These are phyloP conservation scores for Lepidurus apus DNA, from an alignment of 1,140 invertebrate species.

Conservation along the genomic window DNA sequence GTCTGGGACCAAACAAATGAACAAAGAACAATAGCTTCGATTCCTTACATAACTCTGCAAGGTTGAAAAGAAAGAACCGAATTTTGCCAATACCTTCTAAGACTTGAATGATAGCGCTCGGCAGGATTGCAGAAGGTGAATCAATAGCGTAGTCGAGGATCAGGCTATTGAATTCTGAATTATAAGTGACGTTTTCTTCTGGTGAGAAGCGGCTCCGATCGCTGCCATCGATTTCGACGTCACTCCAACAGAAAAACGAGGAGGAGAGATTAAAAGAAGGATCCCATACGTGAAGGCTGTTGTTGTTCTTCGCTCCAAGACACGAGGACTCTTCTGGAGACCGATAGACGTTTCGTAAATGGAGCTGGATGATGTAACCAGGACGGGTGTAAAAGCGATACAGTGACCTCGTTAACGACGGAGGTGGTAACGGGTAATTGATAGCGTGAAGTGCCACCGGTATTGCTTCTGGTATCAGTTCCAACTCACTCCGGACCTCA, in stretches of 20 bases:
- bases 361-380: conserved; percentile 52
- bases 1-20: conserved; percentile 24
- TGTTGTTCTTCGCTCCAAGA: neutral
- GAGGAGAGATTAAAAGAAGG: neutral
- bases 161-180: conserved; percentile 16
- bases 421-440: conserved; percentile 42
- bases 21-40: neutral
- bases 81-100: conserved; percentile 3
- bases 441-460: neutral
- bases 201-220: neutral
- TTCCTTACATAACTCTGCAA: neutral
- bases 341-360: conserved; percentile 12
- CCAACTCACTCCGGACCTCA: neutral
- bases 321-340: neutral
- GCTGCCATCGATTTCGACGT: neutral
- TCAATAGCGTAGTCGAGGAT: conserved; percentile 15
- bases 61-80: neutral
- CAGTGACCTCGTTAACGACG: conserved; percentile 49
- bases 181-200: neutral
- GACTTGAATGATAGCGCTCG: neutral
- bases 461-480: neutral
- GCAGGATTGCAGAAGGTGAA: neutral
- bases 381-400: conserved; percentile 53
- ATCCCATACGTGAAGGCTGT: neutral
- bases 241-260: neutral